Conservation (phyloP, 2,888 invertebrate genomes). For the Zaprionus lineosus region DNA sequence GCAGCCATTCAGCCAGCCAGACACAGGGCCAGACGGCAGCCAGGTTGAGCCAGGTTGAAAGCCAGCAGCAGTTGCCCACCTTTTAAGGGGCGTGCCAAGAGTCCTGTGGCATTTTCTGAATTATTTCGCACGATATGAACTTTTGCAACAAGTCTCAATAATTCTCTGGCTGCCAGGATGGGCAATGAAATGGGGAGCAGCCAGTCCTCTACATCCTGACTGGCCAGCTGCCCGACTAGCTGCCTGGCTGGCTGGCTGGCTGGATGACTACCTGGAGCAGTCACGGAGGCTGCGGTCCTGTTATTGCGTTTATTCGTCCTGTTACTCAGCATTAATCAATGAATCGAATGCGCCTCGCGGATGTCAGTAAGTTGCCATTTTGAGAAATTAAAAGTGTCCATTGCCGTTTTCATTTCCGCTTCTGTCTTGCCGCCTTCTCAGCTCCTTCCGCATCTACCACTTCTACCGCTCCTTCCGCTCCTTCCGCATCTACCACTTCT, state of each 20-base stretch:
- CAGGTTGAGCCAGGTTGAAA: slow-evolving; percentile 1
- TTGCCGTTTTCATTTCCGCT: slow-evolving; percentile 74
- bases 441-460: slow-evolving; percentile 21
- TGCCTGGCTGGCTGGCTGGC: neutral
- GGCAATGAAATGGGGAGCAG: slow-evolving; percentile 51
- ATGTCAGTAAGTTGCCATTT: slow-evolving; percentile 77
- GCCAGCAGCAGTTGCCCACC: slow-evolving; percentile 34
- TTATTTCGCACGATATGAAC: slow-evolving; percentile 75
- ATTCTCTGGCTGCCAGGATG: slow-evolving; percentile 64
- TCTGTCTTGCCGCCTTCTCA: slow-evolving; percentile 53
- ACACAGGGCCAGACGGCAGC: slow-evolving; percentile 1
- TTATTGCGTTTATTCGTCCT: slow-evolving; percentile 20
- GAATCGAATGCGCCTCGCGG: slow-evolving; percentile 65
- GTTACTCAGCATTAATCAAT: slow-evolving; percentile 74
- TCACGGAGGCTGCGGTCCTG: neutral
- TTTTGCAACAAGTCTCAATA: slow-evolving; percentile 74
- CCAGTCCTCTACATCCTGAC: slow-evolving; percentile 20
- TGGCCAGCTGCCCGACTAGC: neutral
- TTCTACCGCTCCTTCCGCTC: slow-evolving; percentile 20
- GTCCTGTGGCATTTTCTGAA: slow-evolving; percentile 66
- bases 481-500: neutral
- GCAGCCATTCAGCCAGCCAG: slow-evolving; percentile 10
- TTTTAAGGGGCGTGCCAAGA: slow-evolving; percentile 35
- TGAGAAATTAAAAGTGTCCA: slow-evolving; percentile 77
- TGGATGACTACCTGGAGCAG: neutral